Conservation (phyloP, 2,888 invertebrate genomes). For the Helleia helle region DNA sequence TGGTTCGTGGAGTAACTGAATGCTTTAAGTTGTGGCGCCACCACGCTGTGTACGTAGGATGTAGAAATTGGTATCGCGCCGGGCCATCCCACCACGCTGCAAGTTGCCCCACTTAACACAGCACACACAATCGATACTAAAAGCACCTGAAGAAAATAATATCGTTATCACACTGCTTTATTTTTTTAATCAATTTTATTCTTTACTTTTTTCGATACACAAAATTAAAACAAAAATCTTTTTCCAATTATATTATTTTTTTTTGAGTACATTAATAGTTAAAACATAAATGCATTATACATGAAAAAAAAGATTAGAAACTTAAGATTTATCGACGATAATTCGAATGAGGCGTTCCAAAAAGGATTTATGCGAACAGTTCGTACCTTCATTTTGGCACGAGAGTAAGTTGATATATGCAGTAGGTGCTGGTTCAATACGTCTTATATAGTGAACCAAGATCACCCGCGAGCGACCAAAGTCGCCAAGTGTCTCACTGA, state of each 20-base stretch:
- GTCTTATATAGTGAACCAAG: constrained; percentile 48
- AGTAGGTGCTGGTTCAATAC: constrained; percentile 37
- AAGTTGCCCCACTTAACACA: constrained; percentile 28
- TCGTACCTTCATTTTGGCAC: constrained; percentile 57
- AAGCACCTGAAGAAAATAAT: constrained; percentile 32
- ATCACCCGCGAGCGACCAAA: constrained; percentile 47
- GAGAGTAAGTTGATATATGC: constrained; percentile 37
- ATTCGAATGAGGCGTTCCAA: no score
- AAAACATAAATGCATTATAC: no score
- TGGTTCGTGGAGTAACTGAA: constrained; percentile 53
- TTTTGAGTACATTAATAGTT: no score
- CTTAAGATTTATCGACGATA: no score
- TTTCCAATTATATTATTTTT: no score
- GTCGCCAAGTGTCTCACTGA: no score
- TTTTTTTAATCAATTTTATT: background rate
- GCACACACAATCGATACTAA: constrained; percentile 34
- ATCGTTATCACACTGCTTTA: no score
- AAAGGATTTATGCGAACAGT: no score
- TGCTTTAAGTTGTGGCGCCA: constrained; percentile 42
- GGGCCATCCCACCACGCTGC: constrained; percentile 29
- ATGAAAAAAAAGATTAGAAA: no score
- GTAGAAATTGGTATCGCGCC: constrained; percentile 29
- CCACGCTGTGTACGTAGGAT: constrained; percentile 32
- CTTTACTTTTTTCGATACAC: background rate
- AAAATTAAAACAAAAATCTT: no score